phyloP scores from a whole-genome alignment of 2,797 vertebrate genomes.

The Leptodactylus fallax region DNA sequence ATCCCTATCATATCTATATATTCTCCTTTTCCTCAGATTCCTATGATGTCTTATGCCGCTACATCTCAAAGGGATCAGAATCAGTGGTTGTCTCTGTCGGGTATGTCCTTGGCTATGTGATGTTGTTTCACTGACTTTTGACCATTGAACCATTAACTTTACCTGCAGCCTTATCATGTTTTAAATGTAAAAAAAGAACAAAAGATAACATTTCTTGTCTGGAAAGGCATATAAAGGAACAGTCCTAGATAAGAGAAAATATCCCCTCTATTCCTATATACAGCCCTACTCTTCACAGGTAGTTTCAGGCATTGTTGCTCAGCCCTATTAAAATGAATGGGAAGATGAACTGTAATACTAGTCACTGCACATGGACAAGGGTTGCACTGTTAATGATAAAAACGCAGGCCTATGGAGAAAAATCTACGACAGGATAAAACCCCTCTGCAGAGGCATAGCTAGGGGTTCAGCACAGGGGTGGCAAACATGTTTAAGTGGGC shows the following conservation, averaged over 20 bases:
- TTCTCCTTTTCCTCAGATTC: slow-evolving; percentile 70
- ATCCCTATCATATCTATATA: neutral
- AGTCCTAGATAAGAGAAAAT: neutral
- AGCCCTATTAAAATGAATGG: neutral
- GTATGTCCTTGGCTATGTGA: slow-evolving; percentile 70
- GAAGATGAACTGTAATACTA: no score
- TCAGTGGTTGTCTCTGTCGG: slow-evolving; percentile 83
- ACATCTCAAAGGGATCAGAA: slow-evolving; percentile 75
- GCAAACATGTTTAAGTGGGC: no score
- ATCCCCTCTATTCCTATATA: neutral
- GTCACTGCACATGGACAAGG: no score
- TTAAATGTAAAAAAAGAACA: neutral
- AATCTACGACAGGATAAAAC: no score
- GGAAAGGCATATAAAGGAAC: neutral
- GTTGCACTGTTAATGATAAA: no score
- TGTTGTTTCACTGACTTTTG: neutral
- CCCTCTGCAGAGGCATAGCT: no score
- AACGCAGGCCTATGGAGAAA: no score
- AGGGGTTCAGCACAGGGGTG: no score
- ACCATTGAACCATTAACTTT: neutral
- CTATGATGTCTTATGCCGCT: slow-evolving; percentile 76
- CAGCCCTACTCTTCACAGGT: neutral
- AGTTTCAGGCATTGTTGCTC: neutral
- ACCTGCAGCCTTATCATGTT: neutral
- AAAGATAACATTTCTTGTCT: neutral